Base-by-base conservation (phyloP, 2,888 invertebrate genomes). In the Phlogophora meticulosa region DNA sequence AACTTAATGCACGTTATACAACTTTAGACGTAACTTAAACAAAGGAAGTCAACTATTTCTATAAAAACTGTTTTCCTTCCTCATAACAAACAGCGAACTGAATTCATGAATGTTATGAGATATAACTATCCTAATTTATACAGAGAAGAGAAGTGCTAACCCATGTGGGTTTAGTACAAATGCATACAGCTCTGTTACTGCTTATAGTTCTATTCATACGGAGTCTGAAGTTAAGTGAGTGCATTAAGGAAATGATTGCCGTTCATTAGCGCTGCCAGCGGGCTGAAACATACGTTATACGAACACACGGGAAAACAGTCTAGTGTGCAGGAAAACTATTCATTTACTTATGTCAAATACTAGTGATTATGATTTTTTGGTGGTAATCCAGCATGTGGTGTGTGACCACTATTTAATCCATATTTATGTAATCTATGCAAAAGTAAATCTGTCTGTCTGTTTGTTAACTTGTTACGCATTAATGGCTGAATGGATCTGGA, bases 161-260 rank as follows among this genome's bases (percentile, higher is more conserved):
- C 38, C 46, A 48, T 67, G 51, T 78, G 73, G 67, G 49, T 65
- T 53, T 51, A 43, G 65, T 40, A 57, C 61, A 51, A 60, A 68
- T 68, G 56, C 62, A 61, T 63, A 55, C 28, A 72, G 75, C 69
- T 55, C 38, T 58, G 59, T 66, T 60, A 71, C 58, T 59, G 60
- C 65, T 61, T 49, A 63, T 69, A 61, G 59, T 64, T 55, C 58
- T 59, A 79, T 82, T 80, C 65, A 79, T 73, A 46, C 34, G 36
- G 55, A 66, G 76, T 42, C 72, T 76, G 80, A 56, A 80, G 66
- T 59, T 76, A 70, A 81, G 72, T 78, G 69, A 56, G 65, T 63
- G 42, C 64, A 81, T 80, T 81, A 80, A 59, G 57, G 45, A 62
- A 82, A 80, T 76, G 57, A 66, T 66, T 58, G 73, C 68, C 75